Evolutionary conservation across 2,113 vertebrate genomes (phyloP).

Genomic region (Urocolius indicus): DNA sequence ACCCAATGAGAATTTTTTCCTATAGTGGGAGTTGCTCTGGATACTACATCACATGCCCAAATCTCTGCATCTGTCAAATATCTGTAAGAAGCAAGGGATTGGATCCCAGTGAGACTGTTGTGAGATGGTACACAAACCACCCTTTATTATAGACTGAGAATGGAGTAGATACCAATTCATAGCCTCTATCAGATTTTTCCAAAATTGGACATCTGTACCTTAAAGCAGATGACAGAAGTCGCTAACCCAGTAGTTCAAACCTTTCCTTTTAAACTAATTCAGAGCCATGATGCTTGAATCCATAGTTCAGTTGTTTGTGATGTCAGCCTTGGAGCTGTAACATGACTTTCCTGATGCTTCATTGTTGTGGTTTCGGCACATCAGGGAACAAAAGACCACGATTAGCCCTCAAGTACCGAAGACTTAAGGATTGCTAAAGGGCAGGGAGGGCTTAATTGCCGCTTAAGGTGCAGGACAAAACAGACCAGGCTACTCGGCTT

Average conservation of each 20-base stretch:
- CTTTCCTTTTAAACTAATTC: neutral
- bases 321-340: neutral
- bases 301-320: neutral
- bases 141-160: neutral
- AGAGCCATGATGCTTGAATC: fast-evolving
- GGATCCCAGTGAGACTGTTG: neutral
- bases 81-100: neutral
- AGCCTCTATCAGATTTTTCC: neutral
- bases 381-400: too few species aligned
- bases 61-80: neutral
- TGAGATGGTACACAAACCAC: neutral
- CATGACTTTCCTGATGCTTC: neutral
- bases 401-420: too few species aligned
- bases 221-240: neutral
- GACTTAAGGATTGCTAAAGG: too few species aligned
- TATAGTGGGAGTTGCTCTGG: neutral
- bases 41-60: neutral
- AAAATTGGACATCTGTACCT: neutral
- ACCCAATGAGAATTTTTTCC: neutral
- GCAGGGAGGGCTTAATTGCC: too few species aligned
- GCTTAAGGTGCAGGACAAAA: too few species aligned
- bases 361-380: too few species aligned
- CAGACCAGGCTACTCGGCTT: too few species aligned
- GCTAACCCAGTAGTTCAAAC: neutral
- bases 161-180: neutral